Evolutionary conservation across 2,113 vertebrate genomes (phyloP).

Genomic region (Columba livia): DNA sequence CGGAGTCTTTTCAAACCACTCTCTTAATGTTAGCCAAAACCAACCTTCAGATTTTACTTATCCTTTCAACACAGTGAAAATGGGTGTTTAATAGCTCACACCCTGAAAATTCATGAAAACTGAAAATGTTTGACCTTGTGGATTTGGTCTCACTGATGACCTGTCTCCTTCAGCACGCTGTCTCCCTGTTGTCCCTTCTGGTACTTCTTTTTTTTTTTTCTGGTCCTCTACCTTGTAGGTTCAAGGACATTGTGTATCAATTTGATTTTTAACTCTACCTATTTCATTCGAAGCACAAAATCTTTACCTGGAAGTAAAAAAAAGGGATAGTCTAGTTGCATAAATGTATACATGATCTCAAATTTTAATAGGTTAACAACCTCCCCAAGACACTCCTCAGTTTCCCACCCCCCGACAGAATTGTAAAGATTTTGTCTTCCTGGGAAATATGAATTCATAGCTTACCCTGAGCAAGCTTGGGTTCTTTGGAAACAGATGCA

Average conservation of each 20-base stretch:
- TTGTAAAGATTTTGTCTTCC: not conserved
- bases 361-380: not conserved
- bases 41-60: not conserved
- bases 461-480: not conserved
- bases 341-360: not conserved
- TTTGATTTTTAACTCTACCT: not conserved
- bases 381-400: not conserved
- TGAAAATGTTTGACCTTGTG: not conserved
- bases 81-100: not conserved
- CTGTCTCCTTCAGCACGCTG: not conserved
- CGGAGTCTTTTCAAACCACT: not conserved
- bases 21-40: not conserved
- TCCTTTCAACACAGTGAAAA: not conserved
- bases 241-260: not conserved
- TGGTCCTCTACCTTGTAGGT: not conserved
- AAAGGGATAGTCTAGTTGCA: not conserved
- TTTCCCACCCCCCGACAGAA: not conserved
- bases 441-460: not conserved
- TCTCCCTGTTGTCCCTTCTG: not conserved
- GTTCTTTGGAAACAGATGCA: conserved; percentile 29
- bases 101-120: not conserved
- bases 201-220: not conserved
- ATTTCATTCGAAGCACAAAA: not conserved
- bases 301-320: not conserved
- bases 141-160: not conserved